Percentiles rank a stretch among this genome's conserved stretches.
Conservation (phyloP, 2,113 vertebrate genomes). For the Tringa solitaria region DNA sequence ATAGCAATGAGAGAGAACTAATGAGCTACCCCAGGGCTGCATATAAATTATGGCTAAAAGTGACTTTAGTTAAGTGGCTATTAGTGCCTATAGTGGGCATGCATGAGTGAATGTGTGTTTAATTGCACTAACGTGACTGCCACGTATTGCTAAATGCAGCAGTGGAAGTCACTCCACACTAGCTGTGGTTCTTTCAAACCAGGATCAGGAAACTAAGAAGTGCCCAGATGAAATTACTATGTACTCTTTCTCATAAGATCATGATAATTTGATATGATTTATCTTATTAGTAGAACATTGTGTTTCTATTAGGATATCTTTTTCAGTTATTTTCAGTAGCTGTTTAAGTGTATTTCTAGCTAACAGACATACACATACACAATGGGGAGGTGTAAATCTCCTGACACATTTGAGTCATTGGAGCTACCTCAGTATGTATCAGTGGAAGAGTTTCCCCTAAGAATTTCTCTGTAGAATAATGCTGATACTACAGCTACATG, state of each 20-base stretch:
- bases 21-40: neutral
- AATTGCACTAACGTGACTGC: neutral
- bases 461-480: neutral
- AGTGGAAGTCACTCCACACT: accelerated
- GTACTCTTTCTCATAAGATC: neutral
- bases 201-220: neutral
- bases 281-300: neutral
- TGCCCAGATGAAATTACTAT: neutral
- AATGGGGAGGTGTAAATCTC: neutral
- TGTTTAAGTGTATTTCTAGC: neutral
- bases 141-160: neutral
- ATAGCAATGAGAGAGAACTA: neutral
- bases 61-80: neutral
- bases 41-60: neutral
- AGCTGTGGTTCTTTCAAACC: neutral
- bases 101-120: neutral
- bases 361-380: neutral
- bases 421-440: neutral
- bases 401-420: neutral
- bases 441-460: neutral
- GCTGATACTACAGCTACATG: neutral
- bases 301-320: neutral
- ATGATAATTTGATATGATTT: neutral
- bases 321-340: neutral
- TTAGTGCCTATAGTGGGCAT: neutral